Evolutionary conservation across 2,113 vertebrate genomes (phyloP).

Genomic region (Emydocephalus ijimae): DNA sequence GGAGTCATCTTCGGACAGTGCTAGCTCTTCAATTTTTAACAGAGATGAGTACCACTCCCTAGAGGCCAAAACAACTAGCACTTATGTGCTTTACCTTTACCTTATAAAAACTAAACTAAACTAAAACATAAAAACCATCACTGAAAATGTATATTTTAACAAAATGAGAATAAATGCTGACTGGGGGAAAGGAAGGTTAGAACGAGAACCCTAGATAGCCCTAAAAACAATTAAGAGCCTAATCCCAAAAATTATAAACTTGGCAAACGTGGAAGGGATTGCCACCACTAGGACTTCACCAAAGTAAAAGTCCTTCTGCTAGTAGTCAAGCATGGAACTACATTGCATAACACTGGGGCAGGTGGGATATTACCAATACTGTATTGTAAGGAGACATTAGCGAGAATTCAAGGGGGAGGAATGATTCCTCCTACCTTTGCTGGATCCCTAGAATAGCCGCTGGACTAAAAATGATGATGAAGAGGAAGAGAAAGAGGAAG

Average conservation of each 20-base stretch:
- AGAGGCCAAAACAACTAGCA: no score
- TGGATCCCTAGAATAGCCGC: background rate
- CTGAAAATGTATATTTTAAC: background rate
- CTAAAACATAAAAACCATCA: background rate
- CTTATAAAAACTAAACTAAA: background rate
- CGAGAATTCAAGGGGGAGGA: background rate
- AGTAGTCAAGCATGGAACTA: background rate
- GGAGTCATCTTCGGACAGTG: no score
- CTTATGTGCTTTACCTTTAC: no score
- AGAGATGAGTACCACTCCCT: no score
- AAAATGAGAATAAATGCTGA: background rate
- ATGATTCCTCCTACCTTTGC: background rate
- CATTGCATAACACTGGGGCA: background rate
- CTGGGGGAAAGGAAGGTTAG: background rate
- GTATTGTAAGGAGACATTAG: background rate
- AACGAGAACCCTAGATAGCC: background rate
- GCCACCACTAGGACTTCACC: background rate
- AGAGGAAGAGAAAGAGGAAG: no score
- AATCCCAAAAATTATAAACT: background rate
- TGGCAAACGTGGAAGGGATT: background rate
- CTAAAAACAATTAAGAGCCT: background rate
- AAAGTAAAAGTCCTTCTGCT: background rate
- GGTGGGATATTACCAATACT: no score
- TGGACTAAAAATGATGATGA: background rate
- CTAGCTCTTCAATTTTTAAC: no score